Evolutionary conservation across 1,140 invertebrate genomes (phyloP).

Genomic region (Caenorhabditis inopinata): DNA sequence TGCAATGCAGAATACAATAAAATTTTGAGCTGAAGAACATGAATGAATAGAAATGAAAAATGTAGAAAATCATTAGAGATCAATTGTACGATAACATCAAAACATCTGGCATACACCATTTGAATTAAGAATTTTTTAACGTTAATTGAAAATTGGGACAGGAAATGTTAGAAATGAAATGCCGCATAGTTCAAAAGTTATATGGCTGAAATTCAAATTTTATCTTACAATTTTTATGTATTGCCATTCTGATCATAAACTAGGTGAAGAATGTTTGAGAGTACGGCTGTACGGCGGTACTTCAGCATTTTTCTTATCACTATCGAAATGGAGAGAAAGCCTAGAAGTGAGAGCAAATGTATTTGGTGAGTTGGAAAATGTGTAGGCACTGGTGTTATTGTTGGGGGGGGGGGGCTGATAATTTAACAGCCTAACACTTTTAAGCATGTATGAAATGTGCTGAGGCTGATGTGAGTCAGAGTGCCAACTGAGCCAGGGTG

Average conservation of each 20-base stretch:
- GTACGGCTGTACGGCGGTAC: conserved; percentile 1
- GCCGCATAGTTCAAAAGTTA: not conserved
- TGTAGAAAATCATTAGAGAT: too few species aligned
- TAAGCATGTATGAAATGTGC: too few species aligned
- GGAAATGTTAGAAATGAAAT: conserved; percentile 6
- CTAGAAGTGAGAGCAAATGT: not conserved
- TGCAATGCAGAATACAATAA: not conserved
- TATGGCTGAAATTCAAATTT: not conserved
- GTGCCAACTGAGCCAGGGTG: too few species aligned
- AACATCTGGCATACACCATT: too few species aligned
- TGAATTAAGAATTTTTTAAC: too few species aligned
- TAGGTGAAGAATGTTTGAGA: conserved; percentile 4
- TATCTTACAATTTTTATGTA: not conserved
- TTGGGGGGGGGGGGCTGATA: not conserved
- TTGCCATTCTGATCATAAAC: conserved; percentile 22
- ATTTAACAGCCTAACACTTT: too few species aligned
- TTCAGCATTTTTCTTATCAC: conserved; percentile 25
- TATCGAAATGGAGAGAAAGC: conserved; percentile 5
- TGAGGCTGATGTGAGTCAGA: too few species aligned
- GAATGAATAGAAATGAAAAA: too few species aligned
- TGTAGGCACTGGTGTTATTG: not conserved
- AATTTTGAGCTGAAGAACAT: not conserved
- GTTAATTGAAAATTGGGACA: too few species aligned
- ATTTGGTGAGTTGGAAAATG: not conserved
- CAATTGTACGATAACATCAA: too few species aligned